phyloP scores from a whole-genome alignment of 2,888 invertebrate species.

The Aspidapion aeneum region DNA sequence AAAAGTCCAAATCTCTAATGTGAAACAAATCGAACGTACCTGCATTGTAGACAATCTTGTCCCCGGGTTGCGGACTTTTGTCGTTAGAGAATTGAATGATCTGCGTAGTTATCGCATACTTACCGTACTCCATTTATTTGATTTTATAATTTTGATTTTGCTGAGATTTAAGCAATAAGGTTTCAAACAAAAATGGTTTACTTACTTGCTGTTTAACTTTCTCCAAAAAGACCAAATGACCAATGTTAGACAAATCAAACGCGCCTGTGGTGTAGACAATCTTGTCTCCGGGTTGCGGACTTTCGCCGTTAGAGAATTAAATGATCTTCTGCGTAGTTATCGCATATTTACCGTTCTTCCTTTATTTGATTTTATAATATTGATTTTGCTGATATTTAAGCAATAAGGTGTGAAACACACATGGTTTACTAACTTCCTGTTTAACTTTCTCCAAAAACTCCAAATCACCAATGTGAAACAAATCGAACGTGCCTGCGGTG shows the following conservation, averaged over 20 bases:
- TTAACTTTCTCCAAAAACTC: constrained; percentile 92
- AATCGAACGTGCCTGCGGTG: constrained; percentile 96
- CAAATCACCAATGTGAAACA: constrained; percentile 97
- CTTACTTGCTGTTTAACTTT: constrained; percentile 81
- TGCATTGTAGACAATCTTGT: constrained; percentile 89
- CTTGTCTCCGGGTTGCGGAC: constrained; percentile 72
- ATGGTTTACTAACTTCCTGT: constrained; percentile 44
- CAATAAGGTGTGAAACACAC: no score
- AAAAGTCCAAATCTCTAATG: constrained; percentile 94
- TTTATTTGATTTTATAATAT: no score
- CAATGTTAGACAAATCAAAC: constrained; percentile 97
- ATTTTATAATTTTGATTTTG: neutral
- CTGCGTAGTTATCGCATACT: constrained; percentile 63
- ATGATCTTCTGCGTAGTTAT: constrained; percentile 81
- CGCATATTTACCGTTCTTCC: no score
- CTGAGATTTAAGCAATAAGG: neutral
- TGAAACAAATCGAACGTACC: constrained; percentile 99
- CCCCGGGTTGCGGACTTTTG: constrained; percentile 71
- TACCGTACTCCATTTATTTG: neutral
- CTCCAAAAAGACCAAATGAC: constrained; percentile 94
- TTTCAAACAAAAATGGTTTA: no score
- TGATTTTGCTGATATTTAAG: no score
- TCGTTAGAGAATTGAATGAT: constrained; percentile 86
- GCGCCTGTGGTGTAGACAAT: constrained; percentile 97
- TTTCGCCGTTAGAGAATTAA: constrained; percentile 84